phyloP scores from a whole-genome alignment of 2,888 invertebrate species.

The Syrista parreyssii region DNA sequence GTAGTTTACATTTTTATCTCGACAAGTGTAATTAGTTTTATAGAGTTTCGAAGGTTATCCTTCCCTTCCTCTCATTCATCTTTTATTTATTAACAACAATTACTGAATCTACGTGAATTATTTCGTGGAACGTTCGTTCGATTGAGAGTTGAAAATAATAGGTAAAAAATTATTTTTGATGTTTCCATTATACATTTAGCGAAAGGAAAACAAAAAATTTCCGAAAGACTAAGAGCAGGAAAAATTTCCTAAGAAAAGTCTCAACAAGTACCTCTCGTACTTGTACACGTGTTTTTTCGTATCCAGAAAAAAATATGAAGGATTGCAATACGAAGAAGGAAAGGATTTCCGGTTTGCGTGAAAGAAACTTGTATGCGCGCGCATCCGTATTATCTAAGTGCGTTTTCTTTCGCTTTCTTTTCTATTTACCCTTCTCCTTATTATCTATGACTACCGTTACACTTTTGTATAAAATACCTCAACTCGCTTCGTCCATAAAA shows the following conservation, averaged over 20 bases:
- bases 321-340: background rate
- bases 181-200: no score
- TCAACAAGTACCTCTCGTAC: no score
- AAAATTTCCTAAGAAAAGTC: background rate
- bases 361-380: background rate
- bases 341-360: background rate
- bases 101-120: background rate
- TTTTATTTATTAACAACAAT: background rate
- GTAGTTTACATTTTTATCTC: background rate
- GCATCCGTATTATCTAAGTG: background rate
- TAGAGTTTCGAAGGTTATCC: background rate
- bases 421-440: background rate
- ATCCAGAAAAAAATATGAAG: background rate
- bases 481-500: background rate
- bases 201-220: no score
- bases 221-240: no score
- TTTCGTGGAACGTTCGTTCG: background rate
- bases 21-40: background rate
- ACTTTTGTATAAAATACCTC: background rate
- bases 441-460: background rate
- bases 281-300: background rate
- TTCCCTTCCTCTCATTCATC: background rate
- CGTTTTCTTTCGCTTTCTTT: background rate
- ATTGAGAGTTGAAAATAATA: no score
- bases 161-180: no score